These are phyloP conservation scores for Epinotia bilunana DNA, from an alignment of 2,888 invertebrate species.

Conservation along the genomic window DNA sequence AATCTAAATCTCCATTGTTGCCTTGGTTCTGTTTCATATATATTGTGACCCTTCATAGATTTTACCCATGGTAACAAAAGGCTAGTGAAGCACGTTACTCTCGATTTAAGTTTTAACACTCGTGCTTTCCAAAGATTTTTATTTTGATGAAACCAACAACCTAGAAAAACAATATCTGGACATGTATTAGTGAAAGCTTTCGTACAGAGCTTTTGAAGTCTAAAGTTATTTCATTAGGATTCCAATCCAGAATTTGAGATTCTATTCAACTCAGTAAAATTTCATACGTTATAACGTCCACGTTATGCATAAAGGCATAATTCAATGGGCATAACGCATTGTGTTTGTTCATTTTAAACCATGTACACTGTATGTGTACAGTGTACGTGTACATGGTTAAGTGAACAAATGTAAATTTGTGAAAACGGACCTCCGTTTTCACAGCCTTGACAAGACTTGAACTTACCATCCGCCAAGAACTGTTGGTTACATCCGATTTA, in stretches of 20 bases:
- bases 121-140: constrained; percentile 7
- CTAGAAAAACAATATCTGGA: constrained; percentile 10
- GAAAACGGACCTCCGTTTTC: too few relatives aligned
- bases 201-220: constrained; percentile 1
- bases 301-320: not conserved
- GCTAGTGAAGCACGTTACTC: not conserved
- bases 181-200: constrained; percentile 5
- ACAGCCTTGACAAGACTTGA: constrained; percentile 16
- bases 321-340: constrained; percentile 1
- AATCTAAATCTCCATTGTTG: not conserved
- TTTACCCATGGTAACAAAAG: not conserved
- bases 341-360: not conserved
- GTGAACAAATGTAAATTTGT: not conserved
- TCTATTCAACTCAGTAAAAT: constrained; percentile 3
- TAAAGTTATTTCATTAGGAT: constrained; percentile 2
- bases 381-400: too few relatives aligned
- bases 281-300: too few relatives aligned
- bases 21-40: not conserved
- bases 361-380: not conserved
- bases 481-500: too few relatives aligned
- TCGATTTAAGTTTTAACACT: constrained; percentile 6
- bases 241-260: constrained; percentile 5
- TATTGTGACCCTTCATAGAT: not conserved
- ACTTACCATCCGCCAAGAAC: not conserved
- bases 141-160: constrained; percentile 14